Evolutionary conservation across 2,888 invertebrate species (phyloP).

Genomic region (Orthosia gracilis): DNA sequence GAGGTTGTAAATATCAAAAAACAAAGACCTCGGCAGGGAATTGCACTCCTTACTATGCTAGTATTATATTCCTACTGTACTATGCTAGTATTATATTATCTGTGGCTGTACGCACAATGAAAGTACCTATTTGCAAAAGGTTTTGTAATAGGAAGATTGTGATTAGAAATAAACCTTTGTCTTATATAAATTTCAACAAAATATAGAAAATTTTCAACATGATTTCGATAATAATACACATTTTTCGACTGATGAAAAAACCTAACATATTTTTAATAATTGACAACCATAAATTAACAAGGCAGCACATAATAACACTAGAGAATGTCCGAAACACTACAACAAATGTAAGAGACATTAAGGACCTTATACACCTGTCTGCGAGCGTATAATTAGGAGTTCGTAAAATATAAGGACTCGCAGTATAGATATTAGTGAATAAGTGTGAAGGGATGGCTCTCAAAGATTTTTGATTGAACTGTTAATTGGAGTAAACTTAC

Average conservation of each 20-base stretch:
- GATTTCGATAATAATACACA: neutral
- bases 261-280: conserved; percentile 38
- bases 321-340: conserved; percentile 38
- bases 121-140: no score
- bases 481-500: no score
- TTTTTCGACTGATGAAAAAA: neutral
- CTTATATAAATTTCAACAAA: neutral
- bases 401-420: conserved; percentile 79
- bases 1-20: no score
- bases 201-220: neutral
- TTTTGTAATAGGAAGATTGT: no score
- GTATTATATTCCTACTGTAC: no score
- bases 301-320: conserved; percentile 48
- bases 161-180: no score
- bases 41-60: no score
- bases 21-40: no score
- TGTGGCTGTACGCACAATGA: no score
- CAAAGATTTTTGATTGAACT: conserved; percentile 65
- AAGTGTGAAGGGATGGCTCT: conserved; percentile 66
- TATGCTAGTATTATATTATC: no score
- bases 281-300: conserved; percentile 59
- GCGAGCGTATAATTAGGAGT: conserved; percentile 81
- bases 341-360: conserved; percentile 63
- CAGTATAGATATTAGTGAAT: conserved; percentile 77
- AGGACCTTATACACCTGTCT: conserved; percentile 82